Base-by-base conservation (phyloP, 2,888 invertebrate genomes). In the Myopa testacea region DNA sequence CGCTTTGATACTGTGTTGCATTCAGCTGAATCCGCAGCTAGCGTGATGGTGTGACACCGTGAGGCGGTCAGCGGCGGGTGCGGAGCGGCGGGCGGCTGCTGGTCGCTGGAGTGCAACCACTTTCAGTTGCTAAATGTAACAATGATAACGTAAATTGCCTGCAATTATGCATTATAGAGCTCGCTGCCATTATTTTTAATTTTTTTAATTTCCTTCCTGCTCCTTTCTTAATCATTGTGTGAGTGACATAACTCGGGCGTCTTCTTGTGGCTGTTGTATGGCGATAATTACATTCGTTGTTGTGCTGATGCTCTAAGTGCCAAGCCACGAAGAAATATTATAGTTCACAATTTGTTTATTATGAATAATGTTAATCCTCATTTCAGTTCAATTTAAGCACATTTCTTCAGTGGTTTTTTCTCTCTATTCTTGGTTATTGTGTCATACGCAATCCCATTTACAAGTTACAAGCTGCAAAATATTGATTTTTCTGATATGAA, bases 111-210 rank as follows among this genome's bases (percentile, higher is more conserved):
- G 75, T 58, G 68, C 75, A 45, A n/a, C 58, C 68, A 69, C 62
- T 82, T 81, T 82, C 60, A 58, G 75, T 82, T 83, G 84, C 80
- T 84, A 84, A 85, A 83, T 82, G 84, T 82, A 86, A 85, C 84
- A 86, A 86, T 83, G 85, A 87, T 85, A 87, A 86, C 85, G 85
- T 83, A 87, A 87, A 87, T 87, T 87, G 87, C 87, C 84, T 85
- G 86, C 85, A 87, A 87, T 87, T 87, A 87, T 86, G 84, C 82
- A 84, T 85, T 86, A 75, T 84, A 84, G 81, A 52, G 62, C 71
- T 71, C 55, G 71, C 70, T 63, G 37, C 72, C 52, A 60, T 52
- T 74, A 45, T 62, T 19, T 78, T 79, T 79, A 45, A 45, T 80
- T 83, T 38, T 19, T 37, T 71, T 14, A 37, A 16, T 6, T 58